Evolutionary conservation across 1,140 invertebrate species (phyloP), one percentile per base, ranked within the genome.

Genomic region (Leptopilina boulardi): DNA sequence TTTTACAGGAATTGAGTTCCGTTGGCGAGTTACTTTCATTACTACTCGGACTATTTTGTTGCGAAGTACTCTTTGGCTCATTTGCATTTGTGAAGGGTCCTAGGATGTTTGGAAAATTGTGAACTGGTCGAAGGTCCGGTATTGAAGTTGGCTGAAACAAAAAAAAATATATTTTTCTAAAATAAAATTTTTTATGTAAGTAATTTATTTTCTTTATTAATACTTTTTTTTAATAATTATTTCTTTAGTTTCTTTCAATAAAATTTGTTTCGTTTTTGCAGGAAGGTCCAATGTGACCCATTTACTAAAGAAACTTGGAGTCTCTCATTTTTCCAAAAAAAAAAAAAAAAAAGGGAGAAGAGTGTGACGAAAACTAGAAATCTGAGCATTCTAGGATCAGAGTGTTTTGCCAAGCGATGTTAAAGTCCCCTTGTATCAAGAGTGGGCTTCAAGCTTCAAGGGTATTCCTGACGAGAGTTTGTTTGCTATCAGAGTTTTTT

Each of bases 1-100:
- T 92, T 88, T 96, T 95, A 89, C 96, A 96, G 83, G 95, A 96
- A 91, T 96, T 96, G 80, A 97, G 92, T 91, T 97, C 96, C 56
- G 96, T 96, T n/a, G 96, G 96, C 26, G 96, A 97, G 90, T 96
- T 96, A 86, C 95, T 96, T 89, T 96, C 96, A 87, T 96, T 95
- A 79, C 95, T 96, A 87, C 94, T 95, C 66, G 95, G 95, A 19
- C 95, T 95, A 83, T 94, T 95, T 80, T 92, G 92, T 75, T 92
- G 91, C 3, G 92, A 92, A 38, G 90, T 87, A 80, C 87, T 90
- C 82, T 92, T 92, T 54, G 87, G 79, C 34, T 88, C 89, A 81
- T 89, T 83, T 74, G 86, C 87, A 80, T 88, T 89, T 19, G 87
- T 87, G 76, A 89, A 88, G 8, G 89, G 87, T 4, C 88, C 88